A percentile compares a stretch with the other conserved stretches of the same genome.
Conservation (phyloP, 2,797 vertebrate species). For the Malacoctenus gilli region DNA sequence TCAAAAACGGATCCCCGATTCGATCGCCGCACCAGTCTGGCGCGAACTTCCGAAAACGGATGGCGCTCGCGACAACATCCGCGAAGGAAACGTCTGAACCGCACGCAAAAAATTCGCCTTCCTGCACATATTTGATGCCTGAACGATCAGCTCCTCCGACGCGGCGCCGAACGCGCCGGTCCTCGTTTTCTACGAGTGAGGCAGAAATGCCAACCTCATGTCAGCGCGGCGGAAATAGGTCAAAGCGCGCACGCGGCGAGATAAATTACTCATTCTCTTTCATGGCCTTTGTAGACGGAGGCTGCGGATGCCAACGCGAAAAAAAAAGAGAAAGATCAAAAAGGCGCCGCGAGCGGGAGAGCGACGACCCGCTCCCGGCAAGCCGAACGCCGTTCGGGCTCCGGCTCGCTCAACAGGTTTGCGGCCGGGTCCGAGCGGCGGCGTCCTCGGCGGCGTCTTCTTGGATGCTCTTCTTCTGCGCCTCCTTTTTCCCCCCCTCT, state of each 20-base stretch:
- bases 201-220: constrained; percentile 69
- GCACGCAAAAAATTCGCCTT: not conserved
- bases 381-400: constrained; percentile 77
- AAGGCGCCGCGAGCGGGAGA: constrained; percentile 82
- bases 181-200: constrained; percentile 38
- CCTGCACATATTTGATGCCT: constrained; percentile 11
- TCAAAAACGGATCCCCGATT: no score
- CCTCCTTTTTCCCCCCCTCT: constrained; percentile 56
- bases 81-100: no score
- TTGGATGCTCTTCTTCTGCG: constrained; percentile 30
- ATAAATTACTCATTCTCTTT: constrained; percentile 81
- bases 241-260: constrained; percentile 53
- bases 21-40: no score
- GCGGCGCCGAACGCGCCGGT: no score
- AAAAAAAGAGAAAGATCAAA: constrained; percentile 85
- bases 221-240: constrained; percentile 73
- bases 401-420: constrained; percentile 88
- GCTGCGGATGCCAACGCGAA: constrained; percentile 87
- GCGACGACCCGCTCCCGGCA: constrained; percentile 83
- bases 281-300: constrained; percentile 86
- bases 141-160: no score
- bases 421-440: constrained; percentile 43
- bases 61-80: no score
- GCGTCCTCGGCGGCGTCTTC: constrained; percentile 52
- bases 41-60: no score